Conservation (phyloP, 2,113 vertebrate species). For the Macrotus californicus region DNA sequence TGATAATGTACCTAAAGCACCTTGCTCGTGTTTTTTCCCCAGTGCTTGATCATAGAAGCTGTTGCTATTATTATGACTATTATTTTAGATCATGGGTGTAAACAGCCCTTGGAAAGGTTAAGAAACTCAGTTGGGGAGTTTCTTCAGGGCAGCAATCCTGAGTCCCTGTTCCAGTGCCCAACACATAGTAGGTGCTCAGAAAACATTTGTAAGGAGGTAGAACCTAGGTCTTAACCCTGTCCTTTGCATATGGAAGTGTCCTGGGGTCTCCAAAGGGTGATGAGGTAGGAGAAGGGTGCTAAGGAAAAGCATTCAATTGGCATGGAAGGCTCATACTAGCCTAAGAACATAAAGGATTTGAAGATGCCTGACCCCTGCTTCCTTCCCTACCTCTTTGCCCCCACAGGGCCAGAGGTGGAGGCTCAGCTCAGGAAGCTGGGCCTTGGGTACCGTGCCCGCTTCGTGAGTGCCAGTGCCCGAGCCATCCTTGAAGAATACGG, state of each 20-base stretch:
- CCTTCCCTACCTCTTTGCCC: not conserved
- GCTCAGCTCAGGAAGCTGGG: conserved; percentile 85
- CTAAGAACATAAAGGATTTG: not conserved
- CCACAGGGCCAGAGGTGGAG: conserved; percentile 83
- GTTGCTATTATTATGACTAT: not conserved
- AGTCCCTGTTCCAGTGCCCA: not conserved
- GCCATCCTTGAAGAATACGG: conserved; percentile 81
- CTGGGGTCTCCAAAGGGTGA: not conserved
- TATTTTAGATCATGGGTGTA: not conserved
- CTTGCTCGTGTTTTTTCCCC: not conserved
- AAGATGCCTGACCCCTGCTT: not conserved
- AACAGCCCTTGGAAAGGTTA: not conserved
- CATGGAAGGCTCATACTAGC: not conserved
- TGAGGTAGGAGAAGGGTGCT: not conserved
- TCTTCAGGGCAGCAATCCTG: not conserved
- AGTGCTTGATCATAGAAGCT: not conserved
- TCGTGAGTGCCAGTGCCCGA: conserved; percentile 85
- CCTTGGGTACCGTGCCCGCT: conserved; percentile 94
- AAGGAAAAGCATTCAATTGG: not conserved
- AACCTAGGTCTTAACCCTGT: not conserved
- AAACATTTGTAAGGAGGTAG: not conserved
- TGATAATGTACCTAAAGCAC: not conserved
- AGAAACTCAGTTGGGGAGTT: not conserved
- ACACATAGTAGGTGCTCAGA: not conserved
- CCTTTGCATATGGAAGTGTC: not conserved